Evolutionary conservation across 1,140 invertebrate species (phyloP), one percentile per base, ranked within the genome.

Genomic region (Stenopsyche tienmushanensis): DNA sequence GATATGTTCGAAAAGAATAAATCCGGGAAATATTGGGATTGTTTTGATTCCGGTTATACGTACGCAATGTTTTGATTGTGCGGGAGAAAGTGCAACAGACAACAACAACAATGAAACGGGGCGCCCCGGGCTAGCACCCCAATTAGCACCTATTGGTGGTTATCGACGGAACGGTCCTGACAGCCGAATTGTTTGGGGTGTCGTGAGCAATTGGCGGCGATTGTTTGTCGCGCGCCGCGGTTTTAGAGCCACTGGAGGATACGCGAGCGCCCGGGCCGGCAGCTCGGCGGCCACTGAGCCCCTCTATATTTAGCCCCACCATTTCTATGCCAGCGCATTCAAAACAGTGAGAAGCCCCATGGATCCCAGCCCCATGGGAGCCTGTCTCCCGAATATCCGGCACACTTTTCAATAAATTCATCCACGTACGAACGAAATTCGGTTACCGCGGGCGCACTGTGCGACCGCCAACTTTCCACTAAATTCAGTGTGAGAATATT

Each of bases 221-320:
- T 34, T 34, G 34, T 39, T n/a, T 7, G 7, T n/a, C 34, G 44
- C 44, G 17, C 7, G 8, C 44, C 44, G 44, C 44, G 17, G 10
- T 5, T 20, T 47, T 8, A 13, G 44, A 18, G 18, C 7, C 44
- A 13, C 44, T 21, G 42, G 57, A 15, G 57, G 17, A 10, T 23
- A 24, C 24, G 57, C 42, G 57, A 23, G 44, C 24, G 57, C 42
- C 57, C 57, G 57, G 29, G 29, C 55, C 57, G 57, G 42, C 57
- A 45, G 57, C 57, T 60, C 42, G 42, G 42, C 57, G 57, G 57
- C 57, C 42, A 60, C 57, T 60, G 57, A 60, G 57, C 57, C 44
- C 24, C 44, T 47, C 57, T 60, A 60, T 60, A 60, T 60, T 60
- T 60, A 60, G 57, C 21, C 57, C 9, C 34, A 17, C 15, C 57